phyloP scores from a whole-genome alignment of 2,888 invertebrate species.

The Sinodicranocentrus sp. region DNA sequence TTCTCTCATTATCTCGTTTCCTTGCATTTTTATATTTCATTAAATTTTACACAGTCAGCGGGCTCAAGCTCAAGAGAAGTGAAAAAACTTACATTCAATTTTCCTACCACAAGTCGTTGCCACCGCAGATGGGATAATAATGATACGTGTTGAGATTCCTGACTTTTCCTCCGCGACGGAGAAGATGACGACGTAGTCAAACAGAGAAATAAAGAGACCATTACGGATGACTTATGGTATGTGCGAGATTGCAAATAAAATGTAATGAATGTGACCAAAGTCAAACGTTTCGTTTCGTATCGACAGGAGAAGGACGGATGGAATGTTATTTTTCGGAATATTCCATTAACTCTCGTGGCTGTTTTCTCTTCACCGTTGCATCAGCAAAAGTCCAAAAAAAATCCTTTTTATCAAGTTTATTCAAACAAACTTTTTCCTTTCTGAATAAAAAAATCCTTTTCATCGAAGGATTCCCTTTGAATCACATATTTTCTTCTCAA shows the following conservation, averaged over 20 bases:
- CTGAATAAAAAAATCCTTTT: not conserved
- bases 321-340: too few relatives aligned
- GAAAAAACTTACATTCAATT: slow-evolving; percentile 34
- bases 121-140: slow-evolving; percentile 5
- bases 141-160: slow-evolving; percentile 19
- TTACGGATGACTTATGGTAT: slow-evolving; percentile 28
- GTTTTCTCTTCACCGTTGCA: too few relatives aligned
- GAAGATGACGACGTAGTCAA: slow-evolving; percentile 10
- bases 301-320: too few relatives aligned
- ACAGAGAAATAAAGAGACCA: slow-evolving; percentile 31
- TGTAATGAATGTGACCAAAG: slow-evolving; percentile 4
- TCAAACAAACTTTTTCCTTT: not conserved
- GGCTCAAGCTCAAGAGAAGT: not conserved
- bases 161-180: not conserved
- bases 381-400: not conserved
- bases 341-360: too few relatives aligned
- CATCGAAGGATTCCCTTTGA: not conserved
- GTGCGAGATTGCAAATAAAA: slow-evolving; percentile 36
- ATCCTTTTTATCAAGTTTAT: slow-evolving; percentile 2
- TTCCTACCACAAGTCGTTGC: not conserved
- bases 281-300: too few relatives aligned
- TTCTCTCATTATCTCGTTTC: slow-evolving; percentile 25
- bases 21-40: slow-evolving; percentile 24
- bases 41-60: slow-evolving; percentile 22
- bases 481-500: too few relatives aligned